A percentile compares a stretch with the other conserved stretches of the same genome.
phyloP scores from a whole-genome alignment of 1,140 invertebrate species.

The Adoxophyes honmai region DNA sequence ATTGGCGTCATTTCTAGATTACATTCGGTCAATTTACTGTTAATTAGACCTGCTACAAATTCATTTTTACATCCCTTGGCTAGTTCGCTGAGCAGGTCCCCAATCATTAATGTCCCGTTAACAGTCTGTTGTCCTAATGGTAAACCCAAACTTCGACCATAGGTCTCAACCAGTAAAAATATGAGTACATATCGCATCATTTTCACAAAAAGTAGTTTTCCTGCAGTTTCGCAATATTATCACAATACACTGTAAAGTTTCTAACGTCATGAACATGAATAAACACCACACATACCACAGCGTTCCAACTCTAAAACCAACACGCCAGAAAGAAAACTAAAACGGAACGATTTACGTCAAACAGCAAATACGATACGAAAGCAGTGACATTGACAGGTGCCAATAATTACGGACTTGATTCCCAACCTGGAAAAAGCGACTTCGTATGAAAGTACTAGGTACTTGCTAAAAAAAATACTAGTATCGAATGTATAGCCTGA shows the following conservation, averaged over 20 bases:
- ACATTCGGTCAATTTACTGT: conserved; percentile 39
- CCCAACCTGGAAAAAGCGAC: too few relatives aligned
- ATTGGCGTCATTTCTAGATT: conserved; percentile 23
- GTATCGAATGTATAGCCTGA: too few relatives aligned
- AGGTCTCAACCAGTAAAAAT: conserved; percentile 45
- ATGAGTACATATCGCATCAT: conserved; percentile 47
- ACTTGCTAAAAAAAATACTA: too few relatives aligned
- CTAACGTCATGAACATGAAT: neutral
- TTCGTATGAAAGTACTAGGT: too few relatives aligned
- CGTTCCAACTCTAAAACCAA: too few relatives aligned
- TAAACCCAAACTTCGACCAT: conserved; percentile 39
- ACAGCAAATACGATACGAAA: too few relatives aligned
- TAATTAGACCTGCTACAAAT: conserved; percentile 39
- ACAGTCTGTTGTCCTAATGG: conserved; percentile 22
- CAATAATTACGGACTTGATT: too few relatives aligned
- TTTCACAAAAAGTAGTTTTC: neutral
- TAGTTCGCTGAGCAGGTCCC: conserved; percentile 33
- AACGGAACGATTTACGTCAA: too few relatives aligned
- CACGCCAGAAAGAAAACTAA: too few relatives aligned
- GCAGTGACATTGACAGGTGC: too few relatives aligned
- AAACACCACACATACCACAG: too few relatives aligned
- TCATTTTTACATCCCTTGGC: conserved; percentile 42
- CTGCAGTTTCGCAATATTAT: neutral
- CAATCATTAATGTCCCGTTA: conserved; percentile 21
- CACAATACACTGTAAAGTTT: neutral